Evolutionary conservation across 1,140 invertebrate genomes (phyloP).

Genomic region (Condylostylus longicornis): DNA sequence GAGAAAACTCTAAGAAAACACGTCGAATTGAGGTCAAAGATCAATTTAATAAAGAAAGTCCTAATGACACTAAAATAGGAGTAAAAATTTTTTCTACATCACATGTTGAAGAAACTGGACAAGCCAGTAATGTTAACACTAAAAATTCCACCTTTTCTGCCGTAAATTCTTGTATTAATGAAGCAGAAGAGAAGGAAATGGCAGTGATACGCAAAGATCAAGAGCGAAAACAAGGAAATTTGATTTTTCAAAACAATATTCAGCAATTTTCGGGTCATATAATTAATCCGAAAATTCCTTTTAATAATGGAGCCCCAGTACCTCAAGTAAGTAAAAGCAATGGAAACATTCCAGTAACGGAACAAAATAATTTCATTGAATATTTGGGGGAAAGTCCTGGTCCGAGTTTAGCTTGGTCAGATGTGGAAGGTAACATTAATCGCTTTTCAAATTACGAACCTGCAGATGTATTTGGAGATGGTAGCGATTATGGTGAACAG

Average conservation of each 20-base stretch:
- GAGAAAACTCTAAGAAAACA: conserved; percentile 11
- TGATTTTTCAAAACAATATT: conserved; percentile 41
- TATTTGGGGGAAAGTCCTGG: conserved; percentile 18
- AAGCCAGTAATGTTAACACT: not conserved
- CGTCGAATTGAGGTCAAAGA: conserved; percentile 6
- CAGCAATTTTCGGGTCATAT: conserved; percentile 40
- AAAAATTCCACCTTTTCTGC: no score
- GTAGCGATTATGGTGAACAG: conserved; percentile 3
- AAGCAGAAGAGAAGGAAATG: conserved; percentile 26
- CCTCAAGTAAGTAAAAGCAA: not conserved
- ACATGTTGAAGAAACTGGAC: not conserved
- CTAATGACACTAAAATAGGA: not conserved
- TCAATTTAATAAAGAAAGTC: conserved; percentile 35
- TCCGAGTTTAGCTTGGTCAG: conserved; percentile 24
- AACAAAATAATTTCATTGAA: no score
- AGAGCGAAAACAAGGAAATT: conserved; percentile 40
- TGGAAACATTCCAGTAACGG: not conserved
- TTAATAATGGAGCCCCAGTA: no score
- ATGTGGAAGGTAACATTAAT: conserved; percentile 14
- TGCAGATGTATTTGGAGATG: conserved; percentile 9
- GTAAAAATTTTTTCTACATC: not conserved
- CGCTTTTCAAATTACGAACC: not conserved
- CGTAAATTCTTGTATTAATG: no score
- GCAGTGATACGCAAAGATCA: conserved; percentile 37
- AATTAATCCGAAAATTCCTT: conserved; percentile 19